Base-by-base conservation (phyloP, 2,113 vertebrate genomes). In the Lathamus discolor region DNA sequence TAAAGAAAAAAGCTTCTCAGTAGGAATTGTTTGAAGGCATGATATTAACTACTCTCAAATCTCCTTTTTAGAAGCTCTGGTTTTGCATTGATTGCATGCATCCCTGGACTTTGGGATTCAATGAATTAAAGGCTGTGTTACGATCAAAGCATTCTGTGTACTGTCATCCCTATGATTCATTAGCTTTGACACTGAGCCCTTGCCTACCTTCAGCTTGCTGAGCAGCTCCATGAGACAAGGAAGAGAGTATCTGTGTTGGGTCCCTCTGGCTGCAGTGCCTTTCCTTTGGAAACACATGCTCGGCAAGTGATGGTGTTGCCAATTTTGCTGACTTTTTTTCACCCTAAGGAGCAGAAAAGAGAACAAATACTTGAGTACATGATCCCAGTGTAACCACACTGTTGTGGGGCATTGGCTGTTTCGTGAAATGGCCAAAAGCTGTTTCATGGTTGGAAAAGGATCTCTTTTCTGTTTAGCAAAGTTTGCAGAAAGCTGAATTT, bases 91-190 rank as follows among this genome's bases (percentile, higher is more conserved):
- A 7, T 59, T 66, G 24, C 17, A 3, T 22, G 4, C 46, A 22
- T 57, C 37, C 16, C n/a, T 25, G 29, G 4, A 37, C 13, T 35
- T 44, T 18, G 3, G 10, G 29, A 23, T 52, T 69, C 44, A 35
- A 3, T 44, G 9, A 61, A 23, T 46, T 35, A 37, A 39, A 64
- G 37, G 16, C 44, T 83, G 5, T 33, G 63, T 55, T 69, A 27
- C 0, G 0, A 80, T n/a, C 24, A 35, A 33, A 55, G 25, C 13
- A 6, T 69, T 83, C 67, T 33, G 7, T 69, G 69, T 52, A 4
- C 25, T 79, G 31, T 51, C 35, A 48, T 48, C 70, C 13, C 6
- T 19, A 0, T 0, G 1, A 17, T 49, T 84, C 31, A 6, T 48
- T 15, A 41, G 44, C 59, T 41, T 61, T 17, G 35, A 12, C 31